These are phyloP conservation scores for Eremophila alpestris DNA, from an alignment of 2,797 vertebrate genomes.

Conservation along the genomic window DNA sequence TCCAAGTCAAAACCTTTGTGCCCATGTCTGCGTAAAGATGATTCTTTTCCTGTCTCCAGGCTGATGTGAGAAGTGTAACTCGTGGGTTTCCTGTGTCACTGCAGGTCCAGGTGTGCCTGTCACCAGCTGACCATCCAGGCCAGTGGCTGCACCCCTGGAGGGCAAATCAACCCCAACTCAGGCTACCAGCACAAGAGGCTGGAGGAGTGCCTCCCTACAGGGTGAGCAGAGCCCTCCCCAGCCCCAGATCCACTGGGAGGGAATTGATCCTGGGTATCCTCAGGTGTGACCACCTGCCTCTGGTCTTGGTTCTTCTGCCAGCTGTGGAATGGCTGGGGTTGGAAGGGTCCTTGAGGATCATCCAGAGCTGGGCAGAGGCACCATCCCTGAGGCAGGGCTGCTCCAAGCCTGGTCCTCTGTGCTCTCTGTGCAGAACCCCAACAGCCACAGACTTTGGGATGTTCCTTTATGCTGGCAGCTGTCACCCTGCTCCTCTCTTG, in stretches of 20 bases:
- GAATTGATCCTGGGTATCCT: background rate
- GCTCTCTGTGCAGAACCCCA: accelerated
- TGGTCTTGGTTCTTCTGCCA: background rate
- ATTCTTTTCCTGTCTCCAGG: background rate
- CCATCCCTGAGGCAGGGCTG: background rate
- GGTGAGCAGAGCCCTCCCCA: conserved; percentile 77
- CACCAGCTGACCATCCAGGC: conserved; percentile 95
- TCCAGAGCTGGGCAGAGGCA: background rate
- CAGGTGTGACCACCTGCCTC: no score
- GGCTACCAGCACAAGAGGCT: conserved; percentile 92
- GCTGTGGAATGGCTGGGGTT: background rate
- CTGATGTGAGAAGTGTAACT: accelerated
- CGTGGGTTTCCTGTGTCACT: background rate
- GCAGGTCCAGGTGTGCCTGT: conserved; percentile 93
- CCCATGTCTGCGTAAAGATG: accelerated
- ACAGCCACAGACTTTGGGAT: accelerated
- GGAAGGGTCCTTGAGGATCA: background rate
- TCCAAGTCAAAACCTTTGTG: background rate
- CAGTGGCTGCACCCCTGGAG: conserved; percentile 90
- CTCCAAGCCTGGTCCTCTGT: background rate
- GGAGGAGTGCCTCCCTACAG: conserved; percentile 95
- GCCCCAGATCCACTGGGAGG: background rate
- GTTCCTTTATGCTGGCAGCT: background rate
- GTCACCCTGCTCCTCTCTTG: background rate
- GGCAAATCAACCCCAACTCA: conserved; percentile 86